Evolutionary conservation across 2,888 invertebrate genomes (phyloP).

Genomic region (Lumbricus terrestris): DNA sequence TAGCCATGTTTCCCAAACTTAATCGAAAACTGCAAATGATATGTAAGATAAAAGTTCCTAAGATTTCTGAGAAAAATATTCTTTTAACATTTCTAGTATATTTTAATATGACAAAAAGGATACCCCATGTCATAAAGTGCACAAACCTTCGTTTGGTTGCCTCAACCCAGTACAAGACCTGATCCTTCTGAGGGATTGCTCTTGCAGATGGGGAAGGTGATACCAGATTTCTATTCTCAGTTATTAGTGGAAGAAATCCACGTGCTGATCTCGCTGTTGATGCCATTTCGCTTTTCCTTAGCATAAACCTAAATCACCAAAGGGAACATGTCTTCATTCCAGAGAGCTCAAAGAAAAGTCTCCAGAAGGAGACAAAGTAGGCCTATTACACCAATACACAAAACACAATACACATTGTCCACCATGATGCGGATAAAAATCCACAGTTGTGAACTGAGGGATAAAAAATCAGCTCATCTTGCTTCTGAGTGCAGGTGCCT

Average conservation of each 20-base stretch:
- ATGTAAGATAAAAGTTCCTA: not conserved
- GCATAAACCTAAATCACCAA: too few species aligned
- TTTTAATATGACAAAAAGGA: too few species aligned
- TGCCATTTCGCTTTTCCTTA: conserved; percentile 24
- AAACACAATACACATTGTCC: not conserved
- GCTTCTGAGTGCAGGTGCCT: not conserved
- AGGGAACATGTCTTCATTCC: not conserved
- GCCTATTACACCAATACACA: too few species aligned
- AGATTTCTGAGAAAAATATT: not conserved
- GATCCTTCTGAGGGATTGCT: conserved; percentile 43
- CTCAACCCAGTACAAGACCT: conserved; percentile 46
- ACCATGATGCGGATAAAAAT: not conserved
- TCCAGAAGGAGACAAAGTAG: not conserved
- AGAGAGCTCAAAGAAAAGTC: not conserved
- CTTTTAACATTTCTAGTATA: not conserved
- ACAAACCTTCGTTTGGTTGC: conserved; percentile 46
- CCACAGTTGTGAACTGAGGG: not conserved
- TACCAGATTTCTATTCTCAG: conserved; percentile 44
- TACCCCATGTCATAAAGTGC: too few species aligned
- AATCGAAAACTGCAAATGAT: too few species aligned
- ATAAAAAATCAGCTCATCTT: not conserved
- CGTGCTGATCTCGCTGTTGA: conserved; percentile 11
- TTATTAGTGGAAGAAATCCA: conserved; percentile 43
- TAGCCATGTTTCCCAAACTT: too few species aligned
- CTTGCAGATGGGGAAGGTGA: conserved; percentile 40